A percentile compares a stretch with the other conserved stretches of the same genome.
Conservation (phyloP, 2,888 invertebrate genomes). For the Hanleya hanleyi region DNA sequence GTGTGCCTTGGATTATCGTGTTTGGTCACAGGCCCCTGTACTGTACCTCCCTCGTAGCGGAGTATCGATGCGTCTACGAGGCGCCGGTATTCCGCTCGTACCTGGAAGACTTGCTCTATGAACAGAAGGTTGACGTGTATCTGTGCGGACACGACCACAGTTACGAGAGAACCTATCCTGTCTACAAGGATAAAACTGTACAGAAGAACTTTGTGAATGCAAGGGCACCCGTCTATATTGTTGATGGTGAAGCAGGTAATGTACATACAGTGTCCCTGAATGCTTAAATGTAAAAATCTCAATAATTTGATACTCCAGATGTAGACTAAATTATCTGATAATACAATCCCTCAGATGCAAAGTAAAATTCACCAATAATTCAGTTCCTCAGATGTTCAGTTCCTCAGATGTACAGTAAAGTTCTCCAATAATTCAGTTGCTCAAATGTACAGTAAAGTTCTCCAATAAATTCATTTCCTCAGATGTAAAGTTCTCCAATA, state of each 20-base stretch:
- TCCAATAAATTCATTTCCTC: too few species aligned
- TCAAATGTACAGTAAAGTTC: too few species aligned
- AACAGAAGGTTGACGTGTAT: slow-evolving; percentile 37
- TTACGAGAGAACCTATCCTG: slow-evolving; percentile 41
- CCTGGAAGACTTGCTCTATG: slow-evolving; percentile 37
- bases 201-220: slow-evolving; percentile 35
- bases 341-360: too few species aligned
- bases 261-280: background rate
- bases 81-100: slow-evolving; percentile 22
- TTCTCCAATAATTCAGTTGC: too few species aligned
- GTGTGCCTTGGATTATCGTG: slow-evolving; percentile 40
- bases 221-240: slow-evolving; percentile 37
- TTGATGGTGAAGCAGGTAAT: slow-evolving; percentile 29
- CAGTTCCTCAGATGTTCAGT: too few species aligned
- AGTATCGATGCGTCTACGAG: slow-evolving; percentile 20
- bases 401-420: too few species aligned
- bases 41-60: slow-evolving; percentile 30
- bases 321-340: too few species aligned
- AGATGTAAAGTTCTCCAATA: too few species aligned
- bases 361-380: too few species aligned
- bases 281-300: too few species aligned
- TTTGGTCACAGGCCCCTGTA: slow-evolving; percentile 41
- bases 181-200: slow-evolving; percentile 19
- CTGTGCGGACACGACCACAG: slow-evolving; percentile 39
- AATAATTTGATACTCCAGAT: too few species aligned